Conservation (phyloP, 2,797 vertebrate species). For the Lateolabrax maculatus region DNA sequence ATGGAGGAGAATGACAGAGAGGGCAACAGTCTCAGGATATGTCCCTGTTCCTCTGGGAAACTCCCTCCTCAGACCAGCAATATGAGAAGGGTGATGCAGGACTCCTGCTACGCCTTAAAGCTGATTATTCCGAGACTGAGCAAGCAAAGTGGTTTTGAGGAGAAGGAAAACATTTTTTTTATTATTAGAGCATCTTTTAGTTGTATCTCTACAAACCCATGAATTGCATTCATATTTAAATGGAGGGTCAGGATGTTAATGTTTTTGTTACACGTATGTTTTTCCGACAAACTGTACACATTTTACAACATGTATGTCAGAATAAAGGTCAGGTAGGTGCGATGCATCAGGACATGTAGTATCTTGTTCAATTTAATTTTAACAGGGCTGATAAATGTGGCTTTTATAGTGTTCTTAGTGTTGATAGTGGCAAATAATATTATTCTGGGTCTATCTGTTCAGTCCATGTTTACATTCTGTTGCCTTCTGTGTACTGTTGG, state of each 20-base stretch:
- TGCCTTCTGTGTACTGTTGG: neutral
- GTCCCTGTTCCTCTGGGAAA: slow-evolving; percentile 72
- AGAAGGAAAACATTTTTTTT: too few relatives aligned
- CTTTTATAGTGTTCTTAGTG: neutral
- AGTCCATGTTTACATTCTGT: neutral
- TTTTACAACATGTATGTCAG: neutral
- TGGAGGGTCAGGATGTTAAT: neutral
- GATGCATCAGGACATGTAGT: neutral
- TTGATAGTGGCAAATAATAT: neutral
- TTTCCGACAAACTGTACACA: neutral
- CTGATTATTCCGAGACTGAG: slow-evolving; percentile 9
- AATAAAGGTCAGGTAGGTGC: neutral
- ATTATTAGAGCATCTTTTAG: neutral
- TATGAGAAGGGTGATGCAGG: slow-evolving; percentile 61
- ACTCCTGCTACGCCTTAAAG: slow-evolving; percentile 10
- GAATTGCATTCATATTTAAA: neutral
- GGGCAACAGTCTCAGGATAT: slow-evolving; percentile 70
- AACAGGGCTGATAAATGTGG: neutral
- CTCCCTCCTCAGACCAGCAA: slow-evolving; percentile 58
- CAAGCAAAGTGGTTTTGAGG: neutral
- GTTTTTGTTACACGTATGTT: neutral
- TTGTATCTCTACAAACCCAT: neutral
- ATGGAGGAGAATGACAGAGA: slow-evolving; percentile 71
- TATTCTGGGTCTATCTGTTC: neutral
- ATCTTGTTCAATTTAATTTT: neutral